Evolutionary conservation across 1,140 invertebrate species (phyloP), one percentile per base, ranked within the genome.

Genomic region (Babylonia areolata): DNA sequence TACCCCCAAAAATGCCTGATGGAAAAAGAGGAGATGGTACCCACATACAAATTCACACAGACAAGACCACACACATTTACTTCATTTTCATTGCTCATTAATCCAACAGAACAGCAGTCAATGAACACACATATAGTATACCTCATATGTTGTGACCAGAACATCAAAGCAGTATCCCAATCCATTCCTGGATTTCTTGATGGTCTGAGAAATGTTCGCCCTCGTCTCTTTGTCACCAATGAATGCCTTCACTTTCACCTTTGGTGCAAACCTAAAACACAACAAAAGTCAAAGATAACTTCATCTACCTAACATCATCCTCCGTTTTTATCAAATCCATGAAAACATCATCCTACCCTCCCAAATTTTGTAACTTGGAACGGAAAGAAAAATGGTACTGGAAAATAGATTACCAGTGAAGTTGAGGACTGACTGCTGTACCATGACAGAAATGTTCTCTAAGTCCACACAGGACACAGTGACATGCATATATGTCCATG

Each of bases 81-180:
- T 51, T 51, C 46, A 51, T 9, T 3, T 2, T 9, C 46, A 51
- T 12, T 51, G 0, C 46, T 17, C 9, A 17, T 51, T 9, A 12
- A 2, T 51, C 17, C 2, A 51, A 51, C 46, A 51, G 17, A n/a
- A n/a, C n/a, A n/a, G 17, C 2, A 2, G 46, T 51, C 17, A 12
- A 51, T 51, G 9, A 51, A 51, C n/a, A n/a, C n/a, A 17, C 46
- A 51, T 17, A 51, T 2, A 0, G 33, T 77, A 77, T 87, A 94
- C 93, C 90, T 94, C 94, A 89, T 94, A 95, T 12, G 94, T 94
- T 39, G 94, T 94, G n/a, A 95, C 69, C 11, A 94, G 87, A 58
- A 95, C 89, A 89, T 94, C 89, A 88, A 92, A 94, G n/a, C 87
- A 85, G 46, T 87, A 81, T 33, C 82, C 81, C 46, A 84, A 84